Conservation (phyloP, 1,140 invertebrate genomes). For the Sitodiplosis mosellana region DNA sequence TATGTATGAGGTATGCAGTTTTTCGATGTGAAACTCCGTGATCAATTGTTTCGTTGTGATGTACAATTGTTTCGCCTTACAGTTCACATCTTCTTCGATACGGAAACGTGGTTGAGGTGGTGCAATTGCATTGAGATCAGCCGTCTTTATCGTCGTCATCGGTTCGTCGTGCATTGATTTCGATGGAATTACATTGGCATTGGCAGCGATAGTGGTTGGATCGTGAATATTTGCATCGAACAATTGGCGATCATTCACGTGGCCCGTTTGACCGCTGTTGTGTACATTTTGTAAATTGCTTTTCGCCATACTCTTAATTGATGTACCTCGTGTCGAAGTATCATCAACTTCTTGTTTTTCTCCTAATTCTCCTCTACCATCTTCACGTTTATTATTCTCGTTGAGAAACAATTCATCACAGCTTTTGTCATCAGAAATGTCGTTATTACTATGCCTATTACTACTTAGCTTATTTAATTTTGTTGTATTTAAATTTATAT, state of each 20-base stretch:
- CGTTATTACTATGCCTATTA: no score
- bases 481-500: no score
- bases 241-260: constrained; percentile 2
- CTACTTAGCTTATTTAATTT: no score
- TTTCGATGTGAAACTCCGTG: constrained; percentile 18
- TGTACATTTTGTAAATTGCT: not conserved
- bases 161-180: not conserved
- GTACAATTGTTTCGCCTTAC: constrained; percentile 18
- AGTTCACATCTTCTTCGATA: constrained; percentile 18
- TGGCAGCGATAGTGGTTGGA: constrained; percentile 15
- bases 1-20: constrained; percentile 23
- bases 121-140: no score
- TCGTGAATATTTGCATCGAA: constrained; percentile 21
- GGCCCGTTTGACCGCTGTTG: constrained; percentile 4
- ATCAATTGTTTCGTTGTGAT: constrained; percentile 16
- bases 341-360: no score
- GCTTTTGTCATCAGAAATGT: no score
- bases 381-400: not conserved
- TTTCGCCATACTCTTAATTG: not conserved
- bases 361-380: not conserved
- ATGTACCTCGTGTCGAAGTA: no score
- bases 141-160: no score
- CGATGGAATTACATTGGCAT: constrained; percentile 1
- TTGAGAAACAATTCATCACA: no score
- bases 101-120: constrained; percentile 3